Evolutionary conservation across 2,797 vertebrate genomes (phyloP).

Genomic region (Hypotaenidia philippensis): DNA sequence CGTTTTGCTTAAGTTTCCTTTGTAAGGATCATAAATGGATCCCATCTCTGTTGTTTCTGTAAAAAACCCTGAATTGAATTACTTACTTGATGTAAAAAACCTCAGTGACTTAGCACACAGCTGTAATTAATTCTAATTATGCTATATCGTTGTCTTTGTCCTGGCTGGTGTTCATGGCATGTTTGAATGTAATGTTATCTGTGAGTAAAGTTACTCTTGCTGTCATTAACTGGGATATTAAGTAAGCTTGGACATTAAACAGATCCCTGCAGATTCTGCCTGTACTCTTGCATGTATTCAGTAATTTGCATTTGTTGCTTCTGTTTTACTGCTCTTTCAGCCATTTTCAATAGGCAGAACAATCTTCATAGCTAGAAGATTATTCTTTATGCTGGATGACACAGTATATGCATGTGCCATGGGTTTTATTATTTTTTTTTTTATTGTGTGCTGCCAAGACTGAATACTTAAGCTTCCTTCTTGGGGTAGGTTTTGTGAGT

Average conservation of each 20-base stretch:
- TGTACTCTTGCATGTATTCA: neutral
- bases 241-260: neutral
- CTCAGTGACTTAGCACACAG: neutral
- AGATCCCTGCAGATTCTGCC: neutral
- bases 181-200: neutral
- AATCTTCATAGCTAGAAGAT: neutral
- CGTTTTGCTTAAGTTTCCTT: neutral
- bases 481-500: conserved; percentile 15
- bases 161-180: neutral
- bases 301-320: neutral
- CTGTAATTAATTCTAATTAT: neutral
- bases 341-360: neutral
- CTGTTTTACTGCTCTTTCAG: neutral
- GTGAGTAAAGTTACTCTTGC: neutral
- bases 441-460: neutral
- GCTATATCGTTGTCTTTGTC: neutral
- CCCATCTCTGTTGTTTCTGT: neutral
- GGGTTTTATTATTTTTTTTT: neutral
- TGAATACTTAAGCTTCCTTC: neutral
- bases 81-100: neutral
- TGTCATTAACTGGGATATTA: neutral
- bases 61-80: neutral
- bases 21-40: neutral
- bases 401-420: neutral
- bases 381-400: neutral